phyloP scores from a whole-genome alignment of 2,113 vertebrate species.

The Thunnus maccoyii region DNA sequence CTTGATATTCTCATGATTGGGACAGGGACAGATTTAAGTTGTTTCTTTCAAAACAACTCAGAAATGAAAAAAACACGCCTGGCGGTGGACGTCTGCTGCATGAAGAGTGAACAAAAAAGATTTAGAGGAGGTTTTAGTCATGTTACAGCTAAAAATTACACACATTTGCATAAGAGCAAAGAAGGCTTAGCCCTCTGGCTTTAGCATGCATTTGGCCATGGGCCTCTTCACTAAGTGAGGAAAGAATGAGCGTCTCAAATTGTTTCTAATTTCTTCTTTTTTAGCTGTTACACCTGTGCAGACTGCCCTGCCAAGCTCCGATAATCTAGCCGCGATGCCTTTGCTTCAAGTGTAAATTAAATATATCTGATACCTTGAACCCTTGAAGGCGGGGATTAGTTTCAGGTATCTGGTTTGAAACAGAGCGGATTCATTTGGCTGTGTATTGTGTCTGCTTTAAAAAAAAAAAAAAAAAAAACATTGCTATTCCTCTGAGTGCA shows the following conservation, averaged over 20 bases:
- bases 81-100: background rate
- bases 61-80: too few relatives aligned
- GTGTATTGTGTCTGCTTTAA: constrained; percentile 5
- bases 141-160: constrained; percentile 24
- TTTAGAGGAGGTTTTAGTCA: constrained; percentile 18
- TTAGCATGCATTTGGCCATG: constrained; percentile 21
- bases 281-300: background rate
- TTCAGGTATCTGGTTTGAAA: constrained; percentile 9
- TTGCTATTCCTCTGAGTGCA: background rate
- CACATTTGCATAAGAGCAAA: constrained; percentile 22
- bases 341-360: constrained; percentile 14
- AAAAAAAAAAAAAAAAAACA: background rate
- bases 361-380: constrained; percentile 3
- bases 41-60: background rate
- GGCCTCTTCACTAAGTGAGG: background rate
- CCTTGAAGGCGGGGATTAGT: constrained; percentile 24
- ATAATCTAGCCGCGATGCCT: constrained; percentile 9
- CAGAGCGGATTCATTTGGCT: background rate
- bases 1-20: constrained; percentile 1
- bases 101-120: background rate
- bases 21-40: background rate
- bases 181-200: constrained; percentile 32
- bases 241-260: constrained; percentile 23
- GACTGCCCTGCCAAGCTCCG: background rate
- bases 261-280: constrained; percentile 9